A percentile compares a stretch with the other conserved stretches of the same genome.
phyloP scores from a whole-genome alignment of 1,140 invertebrate species.

The Trinorchestia longiramus region DNA sequence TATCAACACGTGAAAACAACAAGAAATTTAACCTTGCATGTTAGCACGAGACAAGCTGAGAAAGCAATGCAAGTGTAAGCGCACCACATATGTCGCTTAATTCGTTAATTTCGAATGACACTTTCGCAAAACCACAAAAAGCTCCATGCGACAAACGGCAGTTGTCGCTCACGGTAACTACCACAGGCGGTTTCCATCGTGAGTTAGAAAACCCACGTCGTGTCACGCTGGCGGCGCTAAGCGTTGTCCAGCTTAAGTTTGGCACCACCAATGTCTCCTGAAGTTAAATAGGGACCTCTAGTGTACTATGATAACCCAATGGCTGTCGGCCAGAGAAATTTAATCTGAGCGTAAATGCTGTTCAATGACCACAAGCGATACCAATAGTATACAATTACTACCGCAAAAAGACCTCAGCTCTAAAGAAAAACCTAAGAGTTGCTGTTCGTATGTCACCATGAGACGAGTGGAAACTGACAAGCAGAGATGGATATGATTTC shows the following conservation, averaged over 20 bases:
- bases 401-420: not conserved
- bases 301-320: not conserved
- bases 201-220: not conserved
- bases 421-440: not conserved
- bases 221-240: not conserved
- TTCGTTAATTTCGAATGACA: constrained; percentile 26
- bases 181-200: not conserved
- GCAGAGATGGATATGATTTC: not conserved
- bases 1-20: not conserved
- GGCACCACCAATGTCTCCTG: not conserved
- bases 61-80: not conserved
- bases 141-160: constrained; percentile 18
- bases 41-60: not conserved
- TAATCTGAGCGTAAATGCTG: not conserved
- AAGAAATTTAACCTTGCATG: not conserved
- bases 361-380: not conserved
- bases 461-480: constrained; percentile 3
- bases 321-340: not conserved
- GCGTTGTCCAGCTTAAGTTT: not conserved
- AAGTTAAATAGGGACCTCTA: not conserved
- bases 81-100: not conserved
- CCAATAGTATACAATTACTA: not conserved
- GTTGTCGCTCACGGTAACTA: not conserved
- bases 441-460: not conserved
- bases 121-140: constrained; percentile 45